Base-by-base conservation (phyloP, 2,113 vertebrate genomes). In the Saimiri boliviensis region DNA sequence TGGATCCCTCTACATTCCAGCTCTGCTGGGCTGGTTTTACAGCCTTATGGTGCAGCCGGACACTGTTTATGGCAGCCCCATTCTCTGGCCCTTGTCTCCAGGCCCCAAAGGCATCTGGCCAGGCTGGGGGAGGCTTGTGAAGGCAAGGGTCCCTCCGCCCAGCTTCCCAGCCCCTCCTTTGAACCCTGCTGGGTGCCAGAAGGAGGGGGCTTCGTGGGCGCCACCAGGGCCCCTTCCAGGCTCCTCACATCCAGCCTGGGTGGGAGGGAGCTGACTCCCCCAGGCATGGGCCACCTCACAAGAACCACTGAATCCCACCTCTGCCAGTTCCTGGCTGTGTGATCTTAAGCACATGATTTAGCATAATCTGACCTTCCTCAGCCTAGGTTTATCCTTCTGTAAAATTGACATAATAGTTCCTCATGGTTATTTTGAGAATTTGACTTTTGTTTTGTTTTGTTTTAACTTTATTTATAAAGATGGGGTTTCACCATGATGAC, bases 21-120 rank as follows among this genome's bases (percentile, higher is more conserved):
- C 92, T 95, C 81, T 20, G 91, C 94, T 4, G 0, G 95, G 95
- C 96, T 86, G 93, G 95, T 98, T 98, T 98, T 98, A 98, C 97
- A 97, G 98, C 98, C 94, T 93, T 35, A 4, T 5, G 5, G 92
- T 12, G 82, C 90, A 4, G 97, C 95, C 8, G 89, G 95, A 97
- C 96, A 58, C 97, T 93, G 97, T 98, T 98, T 98, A 98, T 98
- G 97, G 86, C 96, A 71, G 95, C 47, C 90, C 92, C 95, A 97
- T 97, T 98, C 97, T 98, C 96, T 77, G 56, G 87, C 95, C 94
- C 97, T 98, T 91, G 96, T 97, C 96, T 97, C 89, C 94, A 96
- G 97, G 97, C 98, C 96, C 97, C 96, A 93, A 95, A 97, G 97
- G 98, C 97, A 98, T 98, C 98, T 98, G 98, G 97, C 92, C 84